These are phyloP conservation scores for Dicyrtomina minuta DNA, from an alignment of 2,888 invertebrate genomes.

Conservation along the genomic window DNA sequence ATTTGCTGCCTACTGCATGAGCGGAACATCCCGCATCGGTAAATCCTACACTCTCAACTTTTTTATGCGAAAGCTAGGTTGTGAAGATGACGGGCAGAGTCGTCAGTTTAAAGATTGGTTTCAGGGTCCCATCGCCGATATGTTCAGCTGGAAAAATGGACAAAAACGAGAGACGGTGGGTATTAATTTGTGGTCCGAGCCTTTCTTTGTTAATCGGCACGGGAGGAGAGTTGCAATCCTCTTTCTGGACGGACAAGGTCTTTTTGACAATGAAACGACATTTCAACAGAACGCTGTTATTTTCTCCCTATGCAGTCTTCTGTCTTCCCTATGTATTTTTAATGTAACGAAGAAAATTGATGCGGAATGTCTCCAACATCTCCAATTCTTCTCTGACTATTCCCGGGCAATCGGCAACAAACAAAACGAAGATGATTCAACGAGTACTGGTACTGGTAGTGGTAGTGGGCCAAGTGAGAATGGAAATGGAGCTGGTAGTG, in stretches of 20 bases:
- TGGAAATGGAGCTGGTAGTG: no score
- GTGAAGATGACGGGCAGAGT: no score
- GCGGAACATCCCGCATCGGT: no score
- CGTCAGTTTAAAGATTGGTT: no score
- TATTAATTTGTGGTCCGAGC: no score
- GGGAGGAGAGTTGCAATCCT: no score
- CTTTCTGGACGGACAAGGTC: constrained; percentile 34
- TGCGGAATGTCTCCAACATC: constrained; percentile 12
- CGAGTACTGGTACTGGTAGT: no score
- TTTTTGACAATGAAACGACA: constrained; percentile 25
- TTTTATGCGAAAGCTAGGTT: no score
- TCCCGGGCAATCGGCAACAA: constrained; percentile 1
- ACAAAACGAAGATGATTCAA: neutral
- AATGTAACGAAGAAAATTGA: constrained; percentile 17
- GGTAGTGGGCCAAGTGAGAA: no score
- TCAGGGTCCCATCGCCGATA: no score
- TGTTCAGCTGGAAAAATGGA: constrained; percentile 55
- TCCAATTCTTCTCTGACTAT: constrained; percentile 28
- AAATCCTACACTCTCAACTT: no score
- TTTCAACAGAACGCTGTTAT: constrained; percentile 18
- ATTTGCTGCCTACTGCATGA: no score
- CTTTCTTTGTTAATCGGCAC: constrained; percentile 55
- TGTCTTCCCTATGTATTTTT: constrained; percentile 32
- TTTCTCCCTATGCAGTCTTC: constrained; percentile 25
- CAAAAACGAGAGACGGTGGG: constrained; percentile 54